These are phyloP conservation scores for Mactra quadrangularis DNA, from an alignment of 1,140 invertebrate species.

Conservation along the genomic window DNA sequence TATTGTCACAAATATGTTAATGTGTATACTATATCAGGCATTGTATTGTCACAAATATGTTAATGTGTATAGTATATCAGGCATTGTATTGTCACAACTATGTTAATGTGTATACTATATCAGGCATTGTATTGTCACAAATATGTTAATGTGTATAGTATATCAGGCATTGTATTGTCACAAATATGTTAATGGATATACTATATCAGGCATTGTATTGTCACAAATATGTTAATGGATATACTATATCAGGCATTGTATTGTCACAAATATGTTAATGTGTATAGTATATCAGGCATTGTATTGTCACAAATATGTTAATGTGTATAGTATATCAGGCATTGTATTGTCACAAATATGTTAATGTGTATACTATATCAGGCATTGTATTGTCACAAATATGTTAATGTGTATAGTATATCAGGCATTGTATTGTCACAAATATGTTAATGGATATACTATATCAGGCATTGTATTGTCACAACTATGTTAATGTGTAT, in stretches of 20 bases:
- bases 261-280: background rate
- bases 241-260: conserved; percentile 11
- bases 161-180: conserved; percentile 9
- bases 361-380: background rate
- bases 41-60: conserved; percentile 8
- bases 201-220: conserved; percentile 7
- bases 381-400: conserved; percentile 7
- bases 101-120: too few species aligned
- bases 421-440: too few species aligned
- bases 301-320: background rate
- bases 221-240: conserved; percentile 5
- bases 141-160: too few species aligned
- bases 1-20: conserved; percentile 1
- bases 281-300: background rate
- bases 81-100: conserved; percentile 6
- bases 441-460: background rate
- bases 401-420: too few species aligned
- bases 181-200: conserved; percentile 2
- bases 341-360: too few species aligned
- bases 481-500: background rate
- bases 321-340: too few species aligned
- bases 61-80: too few species aligned
- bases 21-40: too few species aligned
- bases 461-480: conserved; percentile 4
- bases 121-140: conserved; percentile 11